A percentile compares a stretch with the other conserved stretches of the same genome.
Evolutionary conservation across 2,113 vertebrate species (phyloP).

Genomic region (Paraplagusia blochii): DNA sequence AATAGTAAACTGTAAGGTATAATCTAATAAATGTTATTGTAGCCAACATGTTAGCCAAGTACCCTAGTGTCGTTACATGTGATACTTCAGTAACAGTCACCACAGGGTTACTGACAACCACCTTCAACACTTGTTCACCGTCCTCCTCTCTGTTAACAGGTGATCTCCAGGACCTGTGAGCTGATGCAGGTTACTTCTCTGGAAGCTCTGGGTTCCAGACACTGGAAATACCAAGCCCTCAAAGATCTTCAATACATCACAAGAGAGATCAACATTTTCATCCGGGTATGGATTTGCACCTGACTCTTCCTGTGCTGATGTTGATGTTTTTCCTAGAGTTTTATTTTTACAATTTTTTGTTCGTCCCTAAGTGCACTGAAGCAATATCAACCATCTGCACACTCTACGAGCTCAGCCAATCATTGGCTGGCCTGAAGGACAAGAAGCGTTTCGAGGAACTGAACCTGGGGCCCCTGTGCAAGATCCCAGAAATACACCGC

Average conservation of each 20-base stretch:
- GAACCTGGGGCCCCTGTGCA: conserved; percentile 78
- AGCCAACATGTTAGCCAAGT: too few species aligned
- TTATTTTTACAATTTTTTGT: background rate
- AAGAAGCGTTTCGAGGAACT: conserved; percentile 78
- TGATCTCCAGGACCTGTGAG: conserved; percentile 58
- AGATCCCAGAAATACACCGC: conserved; percentile 71
- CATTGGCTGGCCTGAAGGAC: conserved; percentile 74
- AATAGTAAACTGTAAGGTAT: too few species aligned
- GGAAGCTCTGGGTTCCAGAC: conserved; percentile 33
- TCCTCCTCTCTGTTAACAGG: conserved; percentile 44
- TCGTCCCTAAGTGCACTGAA: conserved; percentile 59
- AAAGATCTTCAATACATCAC: conserved; percentile 68
- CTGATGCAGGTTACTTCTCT: conserved; percentile 60
- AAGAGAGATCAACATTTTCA: conserved; percentile 74
- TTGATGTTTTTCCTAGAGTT: background rate
- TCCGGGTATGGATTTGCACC: conserved; percentile 56
- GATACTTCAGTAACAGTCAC: too few species aligned
- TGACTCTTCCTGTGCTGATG: background rate
- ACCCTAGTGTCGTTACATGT: too few species aligned
- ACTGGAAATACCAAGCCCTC: conserved; percentile 48
- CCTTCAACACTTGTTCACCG: too few species aligned
- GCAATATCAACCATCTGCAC: conserved; percentile 67
- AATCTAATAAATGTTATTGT: too few species aligned
- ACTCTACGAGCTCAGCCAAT: conserved; percentile 75
- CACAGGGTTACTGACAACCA: too few species aligned